phyloP scores from a whole-genome alignment of 2,797 vertebrate genomes.

The Notolabrus celidotus region DNA sequence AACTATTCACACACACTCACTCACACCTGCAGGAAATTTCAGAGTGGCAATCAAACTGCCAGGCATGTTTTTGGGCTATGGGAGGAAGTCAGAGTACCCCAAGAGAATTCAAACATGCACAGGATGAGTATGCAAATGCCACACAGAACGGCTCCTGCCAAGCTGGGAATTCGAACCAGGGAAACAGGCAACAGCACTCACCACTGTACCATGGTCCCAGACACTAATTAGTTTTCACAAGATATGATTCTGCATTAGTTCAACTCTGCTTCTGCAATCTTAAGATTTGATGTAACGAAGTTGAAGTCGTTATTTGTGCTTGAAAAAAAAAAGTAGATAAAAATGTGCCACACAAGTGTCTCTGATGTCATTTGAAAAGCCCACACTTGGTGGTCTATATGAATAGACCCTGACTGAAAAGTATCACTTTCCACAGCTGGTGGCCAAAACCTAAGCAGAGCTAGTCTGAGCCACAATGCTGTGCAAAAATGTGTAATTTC shows the following conservation, averaged over 20 bases:
- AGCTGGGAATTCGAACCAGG: too few relatives aligned
- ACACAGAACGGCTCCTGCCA: too few relatives aligned
- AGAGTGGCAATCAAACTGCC: too few relatives aligned
- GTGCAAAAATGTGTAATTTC: conserved; percentile 23
- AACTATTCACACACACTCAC: too few relatives aligned
- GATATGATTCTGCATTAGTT: neutral
- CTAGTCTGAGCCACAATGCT: neutral
- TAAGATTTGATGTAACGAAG: neutral
- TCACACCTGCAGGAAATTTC: too few relatives aligned
- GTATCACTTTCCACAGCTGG: neutral
- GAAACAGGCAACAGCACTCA: too few relatives aligned
- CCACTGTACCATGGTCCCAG: too few relatives aligned
- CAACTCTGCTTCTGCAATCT: neutral
- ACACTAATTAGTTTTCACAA: neutral
- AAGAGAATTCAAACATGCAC: too few relatives aligned
- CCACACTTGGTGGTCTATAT: neutral
- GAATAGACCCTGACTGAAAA: neutral
- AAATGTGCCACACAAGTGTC: neutral
- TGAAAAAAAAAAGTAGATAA: neutral
- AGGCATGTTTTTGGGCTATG: too few relatives aligned
- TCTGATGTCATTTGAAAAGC: neutral
- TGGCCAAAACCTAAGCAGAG: neutral
- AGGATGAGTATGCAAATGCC: too few relatives aligned
- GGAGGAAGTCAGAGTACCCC: too few relatives aligned
- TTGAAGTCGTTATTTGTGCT: neutral